Percentiles rank a stretch among this genome's conserved stretches.
These are phyloP conservation scores for Pseudanteris insignis DNA, from an alignment of 2,888 invertebrate species.

Conservation along the genomic window DNA sequence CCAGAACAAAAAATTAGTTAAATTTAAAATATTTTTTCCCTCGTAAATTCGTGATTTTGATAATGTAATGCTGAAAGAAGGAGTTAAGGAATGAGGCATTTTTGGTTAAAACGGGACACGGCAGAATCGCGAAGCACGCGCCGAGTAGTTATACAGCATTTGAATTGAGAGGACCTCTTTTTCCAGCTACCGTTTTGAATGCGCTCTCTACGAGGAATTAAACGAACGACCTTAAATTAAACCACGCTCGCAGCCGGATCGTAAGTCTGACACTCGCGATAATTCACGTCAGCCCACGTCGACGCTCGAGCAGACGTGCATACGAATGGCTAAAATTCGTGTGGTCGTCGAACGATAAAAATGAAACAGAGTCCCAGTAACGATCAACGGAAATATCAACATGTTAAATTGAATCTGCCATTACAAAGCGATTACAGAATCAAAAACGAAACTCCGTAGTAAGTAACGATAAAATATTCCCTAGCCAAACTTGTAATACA, in stretches of 20 bases:
- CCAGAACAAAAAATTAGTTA: not conserved
- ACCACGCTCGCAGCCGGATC: conserved; percentile 56
- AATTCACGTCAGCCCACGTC: conserved; percentile 60
- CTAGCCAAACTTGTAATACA: not conserved
- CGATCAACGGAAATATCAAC: conserved; percentile 29
- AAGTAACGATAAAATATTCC: no score
- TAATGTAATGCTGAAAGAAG: conserved; percentile 14
- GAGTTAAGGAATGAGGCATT: conserved; percentile 26
- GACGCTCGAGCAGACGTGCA: conserved; percentile 54
- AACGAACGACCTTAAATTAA: conserved; percentile 62
- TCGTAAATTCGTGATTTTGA: conserved; percentile 10
- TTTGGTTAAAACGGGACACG: conserved; percentile 31
- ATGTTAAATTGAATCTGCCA: conserved; percentile 16
- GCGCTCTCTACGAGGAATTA: conserved; percentile 60
- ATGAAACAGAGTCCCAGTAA: conserved; percentile 33
- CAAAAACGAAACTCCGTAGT: no score
- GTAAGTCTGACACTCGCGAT: conserved; percentile 59
- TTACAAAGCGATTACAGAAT: conserved; percentile 19
- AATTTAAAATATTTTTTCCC: no score
- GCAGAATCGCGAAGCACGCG: conserved; percentile 43
- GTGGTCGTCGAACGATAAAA: conserved; percentile 50
- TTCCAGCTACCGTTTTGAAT: conserved; percentile 52
- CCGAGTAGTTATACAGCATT: conserved; percentile 37
- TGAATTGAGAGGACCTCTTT: conserved; percentile 42
- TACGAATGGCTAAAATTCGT: conserved; percentile 61